Evolutionary conservation across 2,888 invertebrate genomes (phyloP).

Genomic region (Aelia acuminata): DNA sequence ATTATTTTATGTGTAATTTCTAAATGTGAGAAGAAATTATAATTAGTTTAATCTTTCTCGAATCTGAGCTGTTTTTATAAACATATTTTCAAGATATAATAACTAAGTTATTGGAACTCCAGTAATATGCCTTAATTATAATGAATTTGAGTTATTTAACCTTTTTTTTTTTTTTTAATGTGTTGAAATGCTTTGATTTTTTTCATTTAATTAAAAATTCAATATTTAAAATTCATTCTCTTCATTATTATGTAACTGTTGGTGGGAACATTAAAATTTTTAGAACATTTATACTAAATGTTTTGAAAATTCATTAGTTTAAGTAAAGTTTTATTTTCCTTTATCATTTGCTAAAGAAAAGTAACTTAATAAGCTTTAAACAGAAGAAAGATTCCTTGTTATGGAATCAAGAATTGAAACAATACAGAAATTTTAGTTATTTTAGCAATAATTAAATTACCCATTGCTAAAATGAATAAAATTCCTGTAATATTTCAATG

Average conservation of each 20-base stretch:
- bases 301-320: background rate
- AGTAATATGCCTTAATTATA: too few species aligned
- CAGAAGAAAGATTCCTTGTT: too few species aligned
- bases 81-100: background rate
- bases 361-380: too few species aligned
- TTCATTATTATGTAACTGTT: background rate
- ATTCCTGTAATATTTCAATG: background rate
- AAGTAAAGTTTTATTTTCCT: background rate
- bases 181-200: background rate
- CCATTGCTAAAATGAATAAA: background rate
- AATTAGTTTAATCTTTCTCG: background rate
- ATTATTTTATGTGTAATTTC: conserved; percentile 18
- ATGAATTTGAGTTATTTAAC: too few species aligned
- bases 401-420: too few species aligned
- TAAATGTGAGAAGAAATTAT: conserved; percentile 28
- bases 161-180: too few species aligned
- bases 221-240: background rate
- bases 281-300: background rate
- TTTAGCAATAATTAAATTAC: background rate
- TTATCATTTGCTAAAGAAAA: background rate
- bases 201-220: background rate
- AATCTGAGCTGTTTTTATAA: background rate
- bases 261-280: background rate
- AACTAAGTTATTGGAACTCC: background rate
- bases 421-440: too few species aligned